Percentiles rank a stretch among this genome's conserved stretches.
Evolutionary conservation across 2,113 vertebrate species (phyloP).

Genomic region (Speoplatyrhinus poulsoni): DNA sequence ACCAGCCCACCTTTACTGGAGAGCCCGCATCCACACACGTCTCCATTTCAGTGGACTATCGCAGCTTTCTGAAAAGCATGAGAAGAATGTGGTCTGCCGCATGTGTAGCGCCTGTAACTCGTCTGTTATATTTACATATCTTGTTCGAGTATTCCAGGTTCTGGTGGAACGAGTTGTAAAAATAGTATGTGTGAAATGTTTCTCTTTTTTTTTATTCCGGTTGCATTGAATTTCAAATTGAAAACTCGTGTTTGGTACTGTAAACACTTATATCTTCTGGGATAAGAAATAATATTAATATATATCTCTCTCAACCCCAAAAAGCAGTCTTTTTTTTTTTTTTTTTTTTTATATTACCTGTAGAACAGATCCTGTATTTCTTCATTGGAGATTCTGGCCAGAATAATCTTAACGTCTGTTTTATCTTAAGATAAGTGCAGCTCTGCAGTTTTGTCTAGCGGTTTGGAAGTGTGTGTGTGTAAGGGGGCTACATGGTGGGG

Average conservation of each 20-base stretch:
- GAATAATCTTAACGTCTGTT: neutral
- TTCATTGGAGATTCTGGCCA: neutral
- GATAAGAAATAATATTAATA: neutral
- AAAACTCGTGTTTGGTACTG: neutral
- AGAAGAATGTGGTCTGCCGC: constrained; percentile 46
- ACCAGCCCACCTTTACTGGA: constrained; percentile 36
- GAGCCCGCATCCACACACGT: constrained; percentile 46
- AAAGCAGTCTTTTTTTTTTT: neutral
- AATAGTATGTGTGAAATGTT: neutral
- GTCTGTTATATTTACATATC: constrained; percentile 19
- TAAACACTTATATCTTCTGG: too few species aligned
- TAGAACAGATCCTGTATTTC: constrained; percentile 6
- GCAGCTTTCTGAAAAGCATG: constrained; percentile 40
- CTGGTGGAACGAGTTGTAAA: constrained; percentile 13
- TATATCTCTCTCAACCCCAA: neutral
- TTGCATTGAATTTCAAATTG: constrained; percentile 43
- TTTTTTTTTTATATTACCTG: neutral
- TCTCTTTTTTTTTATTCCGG: neutral
- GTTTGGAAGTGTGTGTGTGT: constrained; percentile 15
- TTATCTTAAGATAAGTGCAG: constrained; percentile 14
- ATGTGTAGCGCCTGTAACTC: constrained; percentile 38
- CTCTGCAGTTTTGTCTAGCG: constrained; percentile 33
- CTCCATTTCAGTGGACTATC: constrained; percentile 52
- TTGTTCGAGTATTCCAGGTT: constrained; percentile 14
- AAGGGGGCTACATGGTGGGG: constrained; percentile 17